A percentile compares a stretch with the other conserved stretches of the same genome.
Conservation (phyloP, 2,113 vertebrate species). For the Cavia porcellus region DNA sequence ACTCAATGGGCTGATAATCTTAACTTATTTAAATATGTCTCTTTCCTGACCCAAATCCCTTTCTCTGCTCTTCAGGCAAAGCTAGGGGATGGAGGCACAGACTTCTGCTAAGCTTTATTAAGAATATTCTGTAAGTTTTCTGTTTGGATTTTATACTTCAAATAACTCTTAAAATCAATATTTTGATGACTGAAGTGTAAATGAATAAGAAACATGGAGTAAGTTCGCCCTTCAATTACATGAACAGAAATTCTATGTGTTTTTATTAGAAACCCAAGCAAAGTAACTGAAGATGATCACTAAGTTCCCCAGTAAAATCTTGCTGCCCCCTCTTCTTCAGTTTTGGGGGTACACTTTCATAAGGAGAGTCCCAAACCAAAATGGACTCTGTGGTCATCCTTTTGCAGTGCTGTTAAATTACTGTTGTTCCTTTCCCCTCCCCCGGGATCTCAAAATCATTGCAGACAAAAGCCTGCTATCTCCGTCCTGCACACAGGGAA, state of each 20-base stretch:
- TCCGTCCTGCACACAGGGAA: not conserved
- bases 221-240: constrained; percentile 65
- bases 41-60: constrained; percentile 48
- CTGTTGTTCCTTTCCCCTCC: not conserved
- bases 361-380: not conserved
- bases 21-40: constrained; percentile 28
- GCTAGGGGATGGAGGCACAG: not conserved
- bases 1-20: constrained; percentile 7
- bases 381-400: not conserved
- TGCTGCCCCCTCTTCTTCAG: not conserved
- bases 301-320: not conserved
- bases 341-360: not conserved
- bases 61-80: constrained; percentile 17
- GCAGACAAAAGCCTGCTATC: not conserved
- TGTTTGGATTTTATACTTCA: constrained; percentile 80
- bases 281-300: not conserved
- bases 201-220: constrained; percentile 74
- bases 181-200: constrained; percentile 83
- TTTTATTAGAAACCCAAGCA: constrained; percentile 1
- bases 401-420: constrained; percentile 8
- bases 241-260: constrained; percentile 65
- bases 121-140: constrained; percentile 75
- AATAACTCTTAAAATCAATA: constrained; percentile 80
- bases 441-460: not conserved
- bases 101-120: constrained; percentile 63